Evolutionary conservation across 1,140 invertebrate species (phyloP), one percentile per base, ranked within the genome.

Genomic region (Triops cancriformis): DNA sequence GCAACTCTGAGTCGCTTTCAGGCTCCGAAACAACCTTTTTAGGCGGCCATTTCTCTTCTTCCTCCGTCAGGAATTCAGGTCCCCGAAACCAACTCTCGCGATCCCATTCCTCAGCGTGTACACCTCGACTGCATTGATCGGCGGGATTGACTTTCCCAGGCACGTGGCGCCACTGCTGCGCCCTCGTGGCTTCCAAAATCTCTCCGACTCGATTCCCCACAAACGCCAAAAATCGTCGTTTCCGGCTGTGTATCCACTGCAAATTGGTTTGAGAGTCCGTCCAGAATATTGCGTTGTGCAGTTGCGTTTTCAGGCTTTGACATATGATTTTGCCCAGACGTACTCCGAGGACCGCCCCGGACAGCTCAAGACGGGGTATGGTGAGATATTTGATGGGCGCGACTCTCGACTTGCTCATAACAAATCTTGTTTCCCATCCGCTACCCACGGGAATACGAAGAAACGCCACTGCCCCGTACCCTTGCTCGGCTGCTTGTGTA

Each of bases 371-470:
- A n/a, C n/a, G n/a, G n/a, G n/a, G n/a, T n/a, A n/a, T n/a, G n/a
- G 41, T 51, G n/a, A n/a, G n/a, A n/a, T n/a, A n/a, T n/a, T n/a
- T n/a, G n/a, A n/a, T n/a, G n/a, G n/a, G n/a, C n/a, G 76, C 12
- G 79, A 43, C 37, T 80, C 78, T 14, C 79, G 42, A 5, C 79
- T 51, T 10, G 79, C 78, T 3, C 76, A 28, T 10, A n/a, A 73
- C 1, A 27, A 31, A 10, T 77, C 64, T 7, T 72, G 77, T 2
- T 86, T 75, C 51, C 86, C 85, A 73, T 85, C 83, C 7, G 87
- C 85, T 76, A 84, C 80, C 12, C 81, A 75, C 80, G 86, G 84
- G 45, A 42, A 83, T 77, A 73, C 82, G 73, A n/a, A 84, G 28
- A 37, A 82, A 84, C 0, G 78, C 80, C 11, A 81, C 82, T 2